phyloP scores from a whole-genome alignment of 2,797 vertebrate species.

The Rhinophrynus dorsalis region DNA sequence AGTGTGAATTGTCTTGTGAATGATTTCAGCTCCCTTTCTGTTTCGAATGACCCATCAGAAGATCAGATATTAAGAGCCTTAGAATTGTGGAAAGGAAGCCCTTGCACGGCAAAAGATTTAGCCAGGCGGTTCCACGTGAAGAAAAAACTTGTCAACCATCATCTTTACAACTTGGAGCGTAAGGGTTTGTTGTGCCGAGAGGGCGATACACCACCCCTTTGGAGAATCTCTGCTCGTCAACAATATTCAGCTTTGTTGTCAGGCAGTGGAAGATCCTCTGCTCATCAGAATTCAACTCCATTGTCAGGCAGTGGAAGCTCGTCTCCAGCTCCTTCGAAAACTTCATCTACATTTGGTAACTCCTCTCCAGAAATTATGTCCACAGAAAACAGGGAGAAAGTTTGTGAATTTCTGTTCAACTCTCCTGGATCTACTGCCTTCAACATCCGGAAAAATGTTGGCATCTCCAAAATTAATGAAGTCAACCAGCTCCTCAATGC shows the following conservation, averaged over 20 bases:
- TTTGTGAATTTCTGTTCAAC: slow-evolving; percentile 77
- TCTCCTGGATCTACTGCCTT: slow-evolving; percentile 69
- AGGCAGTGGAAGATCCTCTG: slow-evolving; percentile 50
- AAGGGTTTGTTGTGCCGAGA: slow-evolving; percentile 64
- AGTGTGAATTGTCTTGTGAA: neutral
- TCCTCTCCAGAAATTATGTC: slow-evolving; percentile 62
- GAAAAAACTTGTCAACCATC: slow-evolving; percentile 80
- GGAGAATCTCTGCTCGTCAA: slow-evolving; percentile 61
- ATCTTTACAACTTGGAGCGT: slow-evolving; percentile 74
- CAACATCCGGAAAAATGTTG: slow-evolving; percentile 83
- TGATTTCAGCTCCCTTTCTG: slow-evolving; percentile 51
- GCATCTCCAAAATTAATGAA: slow-evolving; percentile 72
- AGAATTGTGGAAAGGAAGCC: slow-evolving; percentile 62
- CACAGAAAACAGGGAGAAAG: slow-evolving; percentile 75
- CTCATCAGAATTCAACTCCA: neutral
- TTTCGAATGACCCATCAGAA: slow-evolving; percentile 48
- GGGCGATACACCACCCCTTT: slow-evolving; percentile 71
- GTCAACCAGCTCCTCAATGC: slow-evolving; percentile 75
- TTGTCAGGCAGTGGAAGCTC: slow-evolving; percentile 17
- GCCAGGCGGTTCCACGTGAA: slow-evolving; percentile 64
- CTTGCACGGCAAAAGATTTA: slow-evolving; percentile 68
- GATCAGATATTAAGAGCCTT: slow-evolving; percentile 64
- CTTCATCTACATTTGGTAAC: neutral
- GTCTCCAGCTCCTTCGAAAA: rapidly evolving
- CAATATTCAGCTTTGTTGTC: slow-evolving; percentile 4